A percentile compares a stretch with the other conserved stretches of the same genome.
phyloP scores from a whole-genome alignment of 2,113 vertebrate species.

The Silurus asotus region DNA sequence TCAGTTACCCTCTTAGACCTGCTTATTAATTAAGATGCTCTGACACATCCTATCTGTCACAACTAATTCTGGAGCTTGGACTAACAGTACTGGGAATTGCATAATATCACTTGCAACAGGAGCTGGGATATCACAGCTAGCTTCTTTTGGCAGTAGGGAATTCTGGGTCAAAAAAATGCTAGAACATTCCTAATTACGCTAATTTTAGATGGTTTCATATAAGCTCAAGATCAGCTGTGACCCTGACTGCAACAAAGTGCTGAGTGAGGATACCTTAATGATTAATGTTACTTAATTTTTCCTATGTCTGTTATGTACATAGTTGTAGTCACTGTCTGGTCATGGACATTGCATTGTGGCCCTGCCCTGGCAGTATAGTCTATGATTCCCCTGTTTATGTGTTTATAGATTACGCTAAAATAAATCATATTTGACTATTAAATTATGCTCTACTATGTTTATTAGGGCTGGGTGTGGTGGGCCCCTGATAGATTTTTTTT shows the following conservation, averaged over 20 bases:
- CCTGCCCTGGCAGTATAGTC: neutral
- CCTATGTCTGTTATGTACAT: neutral
- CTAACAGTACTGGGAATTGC: slow-evolving; percentile 3
- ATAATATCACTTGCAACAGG: neutral
- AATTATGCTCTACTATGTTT: neutral
- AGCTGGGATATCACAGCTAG: neutral
- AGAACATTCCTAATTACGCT: neutral
- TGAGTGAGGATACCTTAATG: neutral
- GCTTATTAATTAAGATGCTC: slow-evolving; percentile 9
- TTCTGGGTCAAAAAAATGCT: neutral
- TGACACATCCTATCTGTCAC: neutral
- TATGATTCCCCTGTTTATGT: neutral
- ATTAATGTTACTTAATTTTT: neutral
- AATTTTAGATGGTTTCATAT: neutral
- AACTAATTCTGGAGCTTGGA: slow-evolving; percentile 4
- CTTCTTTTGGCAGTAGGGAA: neutral
- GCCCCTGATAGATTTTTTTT: neutral
- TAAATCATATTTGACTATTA: neutral
- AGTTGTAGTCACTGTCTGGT: neutral
- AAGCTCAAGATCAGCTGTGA: neutral
- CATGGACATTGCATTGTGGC: neutral
- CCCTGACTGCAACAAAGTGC: neutral
- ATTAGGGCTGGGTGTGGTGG: neutral
- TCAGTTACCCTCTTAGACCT: slow-evolving; percentile 1
- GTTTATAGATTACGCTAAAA: neutral